These are phyloP conservation scores for Papio anubis DNA, from an alignment of 2,113 vertebrate species.

Conservation along the genomic window DNA sequence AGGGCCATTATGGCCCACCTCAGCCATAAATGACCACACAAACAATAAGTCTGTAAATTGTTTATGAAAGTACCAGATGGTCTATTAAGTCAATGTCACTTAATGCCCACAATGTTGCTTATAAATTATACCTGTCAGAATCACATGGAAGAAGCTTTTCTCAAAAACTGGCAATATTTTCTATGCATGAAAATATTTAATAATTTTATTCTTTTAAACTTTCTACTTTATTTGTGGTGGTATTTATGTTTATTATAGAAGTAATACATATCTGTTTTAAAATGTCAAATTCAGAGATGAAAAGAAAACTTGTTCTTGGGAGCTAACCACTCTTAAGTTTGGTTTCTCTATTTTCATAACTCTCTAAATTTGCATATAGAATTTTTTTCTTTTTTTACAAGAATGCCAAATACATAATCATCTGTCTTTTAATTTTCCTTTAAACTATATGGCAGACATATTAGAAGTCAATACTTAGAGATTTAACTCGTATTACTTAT, in stretches of 20 bases:
- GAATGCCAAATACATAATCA: neutral
- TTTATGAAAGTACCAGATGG: conserved; percentile 43
- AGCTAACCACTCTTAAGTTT: neutral
- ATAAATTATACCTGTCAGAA: neutral
- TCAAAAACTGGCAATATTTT: neutral
- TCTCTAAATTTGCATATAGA: neutral
- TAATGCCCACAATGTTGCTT: neutral
- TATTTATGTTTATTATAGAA: conserved; percentile 4
- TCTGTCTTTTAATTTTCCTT: conserved; percentile 13
- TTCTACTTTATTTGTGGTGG: neutral
- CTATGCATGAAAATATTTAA: neutral
- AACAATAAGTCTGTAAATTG: neutral
- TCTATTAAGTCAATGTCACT: conserved; percentile 19
- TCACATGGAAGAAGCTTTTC: neutral
- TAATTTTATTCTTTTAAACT: neutral
- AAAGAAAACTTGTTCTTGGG: neutral
- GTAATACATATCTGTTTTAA: neutral
- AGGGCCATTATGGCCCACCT: neutral
- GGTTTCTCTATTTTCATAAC: neutral
- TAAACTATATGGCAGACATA: neutral
- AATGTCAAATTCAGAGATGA: neutral
- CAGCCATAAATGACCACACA: neutral
- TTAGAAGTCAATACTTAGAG: neutral
- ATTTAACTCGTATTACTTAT: neutral
- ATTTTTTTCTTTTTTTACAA: neutral